Evolutionary conservation across 2,113 vertebrate species (phyloP).

Genomic region (Zosterops hypoxanthus): DNA sequence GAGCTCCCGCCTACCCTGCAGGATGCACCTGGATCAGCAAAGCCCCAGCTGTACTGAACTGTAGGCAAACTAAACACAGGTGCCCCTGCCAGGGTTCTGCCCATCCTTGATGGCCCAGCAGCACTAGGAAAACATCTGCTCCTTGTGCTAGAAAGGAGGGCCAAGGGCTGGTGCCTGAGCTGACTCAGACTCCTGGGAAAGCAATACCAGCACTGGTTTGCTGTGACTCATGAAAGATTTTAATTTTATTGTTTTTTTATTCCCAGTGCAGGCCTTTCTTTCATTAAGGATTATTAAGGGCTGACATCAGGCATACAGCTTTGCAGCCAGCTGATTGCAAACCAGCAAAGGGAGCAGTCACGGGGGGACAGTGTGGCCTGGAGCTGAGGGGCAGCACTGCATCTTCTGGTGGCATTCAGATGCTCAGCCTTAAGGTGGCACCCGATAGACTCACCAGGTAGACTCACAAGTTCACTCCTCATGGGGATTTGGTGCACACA

Average conservation of each 20-base stretch:
- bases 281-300: neutral
- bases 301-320: neutral
- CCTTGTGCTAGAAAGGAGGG: neutral
- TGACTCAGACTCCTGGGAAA: conserved; percentile 8
- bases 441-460: rapidly evolving
- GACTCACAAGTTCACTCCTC: neutral
- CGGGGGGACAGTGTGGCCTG: rapidly evolving
- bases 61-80: rapidly evolving
- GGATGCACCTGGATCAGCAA: neutral
- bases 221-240: neutral
- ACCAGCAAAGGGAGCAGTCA: neutral
- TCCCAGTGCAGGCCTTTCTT: neutral
- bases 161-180: neutral
- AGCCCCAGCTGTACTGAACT: neutral
- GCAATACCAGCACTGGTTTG: neutral
- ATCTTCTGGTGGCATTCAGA: neutral
- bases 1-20: neutral
- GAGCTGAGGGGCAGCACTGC: neutral
- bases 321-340: neutral
- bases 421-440: neutral
- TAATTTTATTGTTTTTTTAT: neutral
- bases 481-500: neutral
- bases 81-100: rapidly evolving
- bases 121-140: rapidly evolving
- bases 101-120: no score